These are phyloP conservation scores for Melanophora roralis DNA, from an alignment of 2,888 invertebrate genomes.

Conservation along the genomic window DNA sequence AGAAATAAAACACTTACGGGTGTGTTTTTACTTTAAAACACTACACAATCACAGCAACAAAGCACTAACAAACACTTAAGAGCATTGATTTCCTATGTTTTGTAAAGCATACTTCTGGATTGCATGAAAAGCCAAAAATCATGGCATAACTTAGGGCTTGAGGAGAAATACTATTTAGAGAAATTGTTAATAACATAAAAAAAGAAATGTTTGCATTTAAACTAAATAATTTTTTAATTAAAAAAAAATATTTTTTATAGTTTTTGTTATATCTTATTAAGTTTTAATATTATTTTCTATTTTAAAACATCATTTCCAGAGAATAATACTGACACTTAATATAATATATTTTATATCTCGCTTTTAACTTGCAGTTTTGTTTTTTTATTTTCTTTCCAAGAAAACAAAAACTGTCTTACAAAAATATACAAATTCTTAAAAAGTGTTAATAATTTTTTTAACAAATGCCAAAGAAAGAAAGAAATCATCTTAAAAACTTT, in stretches of 20 bases:
- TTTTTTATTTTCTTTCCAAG: no score
- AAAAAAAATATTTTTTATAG: no score
- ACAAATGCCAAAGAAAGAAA: slow-evolving; percentile 14
- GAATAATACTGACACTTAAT: no score
- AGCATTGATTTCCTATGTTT: slow-evolving; percentile 70
- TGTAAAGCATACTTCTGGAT: slow-evolving; percentile 1
- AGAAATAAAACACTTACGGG: slow-evolving; percentile 70
- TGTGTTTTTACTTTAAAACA: slow-evolving; percentile 67
- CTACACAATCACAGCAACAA: slow-evolving; percentile 55
- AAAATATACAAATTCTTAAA: slow-evolving; percentile 27
- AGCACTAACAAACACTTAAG: slow-evolving; percentile 66
- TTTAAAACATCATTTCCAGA: no score
- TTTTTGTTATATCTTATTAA: no score
- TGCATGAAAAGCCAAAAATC: not conserved
- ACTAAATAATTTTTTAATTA: no score
- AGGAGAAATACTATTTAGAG: not conserved
- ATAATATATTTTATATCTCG: no score
- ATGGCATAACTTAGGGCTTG: slow-evolving; percentile 19
- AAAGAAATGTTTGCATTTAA: no score
- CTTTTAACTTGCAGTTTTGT: no score
- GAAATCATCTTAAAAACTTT: slow-evolving; percentile 32
- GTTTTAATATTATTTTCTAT: no score
- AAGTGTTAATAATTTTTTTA: slow-evolving; percentile 55
- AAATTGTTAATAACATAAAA: not conserved
- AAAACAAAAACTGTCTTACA: no score